Conservation (phyloP, 2,113 vertebrate species). For the Heterotis niloticus region DNA sequence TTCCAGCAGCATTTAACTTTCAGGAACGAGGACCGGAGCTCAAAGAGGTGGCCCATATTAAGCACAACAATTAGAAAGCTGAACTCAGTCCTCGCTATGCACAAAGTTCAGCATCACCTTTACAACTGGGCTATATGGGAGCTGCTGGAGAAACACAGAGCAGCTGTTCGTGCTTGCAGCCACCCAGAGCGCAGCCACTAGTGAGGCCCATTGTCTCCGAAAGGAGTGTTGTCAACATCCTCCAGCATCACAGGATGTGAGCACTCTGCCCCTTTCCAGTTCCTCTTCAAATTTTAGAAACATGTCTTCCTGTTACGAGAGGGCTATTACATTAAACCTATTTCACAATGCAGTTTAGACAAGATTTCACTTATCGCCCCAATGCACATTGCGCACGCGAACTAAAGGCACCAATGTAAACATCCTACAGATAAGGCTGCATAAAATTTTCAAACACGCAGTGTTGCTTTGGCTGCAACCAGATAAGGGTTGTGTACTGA, state of each 20-base stretch:
- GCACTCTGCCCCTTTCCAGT: conserved; percentile 28
- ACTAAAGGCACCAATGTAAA: not conserved
- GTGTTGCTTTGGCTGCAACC: not conserved
- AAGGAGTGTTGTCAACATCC: conserved; percentile 52
- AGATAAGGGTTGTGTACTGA: conserved; percentile 9
- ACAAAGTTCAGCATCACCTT: not conserved
- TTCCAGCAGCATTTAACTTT: not conserved
- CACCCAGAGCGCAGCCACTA: not conserved
- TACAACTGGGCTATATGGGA: no score
- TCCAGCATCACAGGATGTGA: conserved; percentile 50
- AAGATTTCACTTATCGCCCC: conserved; percentile 28
- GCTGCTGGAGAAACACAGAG: conserved; percentile 20
- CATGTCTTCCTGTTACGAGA: conserved; percentile 34
- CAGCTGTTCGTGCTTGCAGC: conserved; percentile 42
- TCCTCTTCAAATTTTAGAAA: conserved; percentile 38
- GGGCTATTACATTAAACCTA: conserved; percentile 5
- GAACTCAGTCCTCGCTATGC: not conserved
- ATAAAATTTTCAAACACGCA: not conserved
- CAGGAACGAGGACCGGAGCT: not conserved
- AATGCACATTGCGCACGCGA: not conserved
- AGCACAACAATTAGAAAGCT: not conserved
- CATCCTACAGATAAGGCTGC: not conserved
- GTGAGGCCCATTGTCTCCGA: not conserved
- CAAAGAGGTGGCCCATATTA: not conserved
- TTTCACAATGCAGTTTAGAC: conserved; percentile 19